Evolutionary conservation across 2,113 vertebrate species (phyloP).

Genomic region (Hymenochirus boettgeri): DNA sequence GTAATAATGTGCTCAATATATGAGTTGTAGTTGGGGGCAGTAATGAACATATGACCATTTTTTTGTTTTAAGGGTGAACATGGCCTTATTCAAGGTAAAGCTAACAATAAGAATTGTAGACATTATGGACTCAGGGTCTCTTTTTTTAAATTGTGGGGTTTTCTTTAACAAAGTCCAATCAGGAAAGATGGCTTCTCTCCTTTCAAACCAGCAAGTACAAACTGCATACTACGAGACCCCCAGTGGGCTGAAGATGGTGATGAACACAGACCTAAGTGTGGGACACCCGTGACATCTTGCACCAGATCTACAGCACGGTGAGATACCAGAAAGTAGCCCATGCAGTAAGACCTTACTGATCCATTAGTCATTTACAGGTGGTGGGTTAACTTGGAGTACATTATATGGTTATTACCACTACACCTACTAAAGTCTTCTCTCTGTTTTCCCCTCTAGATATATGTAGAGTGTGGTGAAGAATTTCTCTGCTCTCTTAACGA

Average conservation of each 20-base stretch:
- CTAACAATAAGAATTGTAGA: too few relatives aligned
- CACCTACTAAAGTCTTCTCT: not conserved
- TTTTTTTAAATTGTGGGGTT: too few relatives aligned
- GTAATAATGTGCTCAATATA: too few relatives aligned
- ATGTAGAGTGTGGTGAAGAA: conserved; percentile 88
- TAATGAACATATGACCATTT: too few relatives aligned
- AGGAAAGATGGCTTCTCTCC: conserved; percentile 85
- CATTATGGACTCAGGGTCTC: too few relatives aligned
- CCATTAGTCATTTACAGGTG: too few relatives aligned
- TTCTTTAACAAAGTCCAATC: conserved; percentile 43
- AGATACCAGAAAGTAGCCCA: conserved; percentile 44
- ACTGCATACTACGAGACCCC: conserved; percentile 87
- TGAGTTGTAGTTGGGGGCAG: too few relatives aligned
- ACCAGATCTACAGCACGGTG: conserved; percentile 85
- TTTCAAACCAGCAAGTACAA: conserved; percentile 89
- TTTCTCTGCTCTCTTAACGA: conserved; percentile 68
- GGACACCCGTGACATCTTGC: conserved; percentile 74
- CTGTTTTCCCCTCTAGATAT: conserved; percentile 62
- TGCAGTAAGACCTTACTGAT: too few relatives aligned
- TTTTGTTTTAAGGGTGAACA: too few relatives aligned
- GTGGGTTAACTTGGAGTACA: too few relatives aligned
- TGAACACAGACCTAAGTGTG: conserved; percentile 87
- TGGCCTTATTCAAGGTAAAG: too few relatives aligned
- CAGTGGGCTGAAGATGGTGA: conserved; percentile 77
- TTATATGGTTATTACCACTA: too few relatives aligned